Evolutionary conservation across 2,888 invertebrate species (phyloP), one percentile per base, ranked within the genome.

Genomic region (Leptopilina drosophilae): DNA sequence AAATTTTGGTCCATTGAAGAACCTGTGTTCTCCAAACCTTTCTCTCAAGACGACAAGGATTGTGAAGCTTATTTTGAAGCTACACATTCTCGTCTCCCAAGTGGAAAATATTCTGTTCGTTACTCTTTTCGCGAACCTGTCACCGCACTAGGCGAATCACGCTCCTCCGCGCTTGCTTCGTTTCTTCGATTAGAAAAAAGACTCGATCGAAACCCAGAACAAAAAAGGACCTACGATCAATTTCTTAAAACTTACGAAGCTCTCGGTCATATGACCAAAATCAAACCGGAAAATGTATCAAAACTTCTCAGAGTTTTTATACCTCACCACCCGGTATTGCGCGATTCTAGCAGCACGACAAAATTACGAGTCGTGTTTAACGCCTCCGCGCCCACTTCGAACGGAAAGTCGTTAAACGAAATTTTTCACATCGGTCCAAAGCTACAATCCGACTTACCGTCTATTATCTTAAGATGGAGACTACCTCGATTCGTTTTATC

Each of bases 181-280:
- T 20, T 20, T 20, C 20, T 20, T 20, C 20, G 20, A 20, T 20
- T 20, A 20, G 20, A 20, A 20, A 20, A 20, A 20, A 20, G 20
- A 20, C 20, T 20, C 20, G 20, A 20, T 20, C 20, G 20, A 20
- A 20, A 20, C 1, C 20, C 20, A 20, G 20, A 20, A 20, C 20
- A 20, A 20, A 20, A 20, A 20, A 20, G 20, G 20, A 20, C 20
- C 20, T 20, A 20, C 20, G 20, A 20, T 20, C 20, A 20, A 20
- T 20, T 20, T 20, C 20, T 20, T 20, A 20, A 20, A 20, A 20
- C 20, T 20, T 42, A 62, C 20, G 73, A 77, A 69, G 15, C 53
- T 81, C 40, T 79, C 62, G 0, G 46, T 7, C 69, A 69, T 14
- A 69, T 69, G 69, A 15, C 62, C 14, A 14, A 49, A n/a, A 14